Base-by-base conservation (phyloP, 2,113 vertebrate species). In the Eclectus roratus region DNA sequence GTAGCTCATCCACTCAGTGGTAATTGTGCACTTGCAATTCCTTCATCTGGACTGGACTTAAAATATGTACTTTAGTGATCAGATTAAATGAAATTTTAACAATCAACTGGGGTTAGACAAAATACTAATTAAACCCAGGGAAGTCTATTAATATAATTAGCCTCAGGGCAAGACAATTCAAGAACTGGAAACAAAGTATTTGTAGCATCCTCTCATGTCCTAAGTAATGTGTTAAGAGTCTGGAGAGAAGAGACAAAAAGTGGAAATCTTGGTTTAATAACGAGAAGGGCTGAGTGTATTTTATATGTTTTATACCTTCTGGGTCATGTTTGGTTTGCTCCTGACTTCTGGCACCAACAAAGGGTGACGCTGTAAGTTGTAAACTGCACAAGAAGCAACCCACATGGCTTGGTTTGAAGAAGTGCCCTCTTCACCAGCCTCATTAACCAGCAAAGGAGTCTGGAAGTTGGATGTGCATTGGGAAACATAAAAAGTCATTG, bases 71-170 rank as follows among this genome's bases (percentile, higher is more conserved):
- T 80, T 60, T 44, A 89, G 60, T 90, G 86, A 96, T 93, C 60
- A 73, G 68, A 88, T 95, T 94, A 88, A 95, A 66, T 47, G 88
- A 89, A 58, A 80, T 93, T 74, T 77, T 77, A 87, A 85, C 31
- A 28, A 85, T 97, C 96, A 93, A 4, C 44, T 77, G 88, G 91
- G 73, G 61, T 95, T 96, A 94, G 70, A 81, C 80, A 93, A 93
- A 97, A 88, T 92, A 74, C 80, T 95, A 90, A 96, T 95, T 95
- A 96, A 93, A 90, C 60, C 68, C 85, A 89, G 58, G 64, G 68
- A 92, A 71, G 80, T 95, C 93, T 91, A 89, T 91, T 93, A 91
- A 93, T 94, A 84, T 63, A 85, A 80, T 95, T 88, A 96, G 86
- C 83, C 71, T 81, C 49, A 63, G 74, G 68, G 88, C 66, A 92